A percentile compares a stretch with the other conserved stretches of the same genome.
Conservation (phyloP, 2,113 vertebrate species). For the Enhydra lutris region DNA sequence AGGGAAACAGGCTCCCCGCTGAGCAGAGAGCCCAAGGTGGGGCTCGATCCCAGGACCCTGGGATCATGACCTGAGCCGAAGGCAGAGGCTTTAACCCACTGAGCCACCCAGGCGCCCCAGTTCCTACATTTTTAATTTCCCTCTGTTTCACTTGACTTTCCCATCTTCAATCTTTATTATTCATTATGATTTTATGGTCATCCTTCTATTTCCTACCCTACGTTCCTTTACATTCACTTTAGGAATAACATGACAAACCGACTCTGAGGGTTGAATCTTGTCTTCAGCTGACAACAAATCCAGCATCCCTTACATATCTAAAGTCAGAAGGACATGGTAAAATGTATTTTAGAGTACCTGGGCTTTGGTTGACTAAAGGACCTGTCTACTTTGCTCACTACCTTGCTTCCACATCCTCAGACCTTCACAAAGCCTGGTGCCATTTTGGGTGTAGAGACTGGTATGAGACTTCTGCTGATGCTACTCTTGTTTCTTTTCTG, state of each 20-base stretch:
- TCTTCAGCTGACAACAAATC: slow-evolving; percentile 33
- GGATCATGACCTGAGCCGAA: no score
- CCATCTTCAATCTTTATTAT: neutral
- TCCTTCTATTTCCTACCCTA: neutral
- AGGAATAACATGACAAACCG: neutral
- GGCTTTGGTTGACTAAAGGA: neutral
- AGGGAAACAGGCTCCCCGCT: no score
- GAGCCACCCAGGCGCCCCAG: no score
- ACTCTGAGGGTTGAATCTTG: neutral
- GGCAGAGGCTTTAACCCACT: no score
- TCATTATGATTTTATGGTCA: neutral
- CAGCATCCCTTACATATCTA: neutral
- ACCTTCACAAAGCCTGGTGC: neutral
- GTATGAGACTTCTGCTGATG: neutral
- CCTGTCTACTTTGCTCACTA: neutral
- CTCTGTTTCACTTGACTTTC: neutral
- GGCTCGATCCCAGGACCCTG: no score
- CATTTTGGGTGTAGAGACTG: neutral
- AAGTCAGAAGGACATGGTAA: neutral
- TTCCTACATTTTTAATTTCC: neutral
- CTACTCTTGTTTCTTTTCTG: neutral
- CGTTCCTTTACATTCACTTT: neutral
- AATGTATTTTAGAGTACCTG: neutral
- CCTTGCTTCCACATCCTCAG: no score
- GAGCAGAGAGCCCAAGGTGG: no score